Evolutionary conservation across 1,140 invertebrate genomes (phyloP).

Genomic region (Chrysomallon squamiferum): DNA sequence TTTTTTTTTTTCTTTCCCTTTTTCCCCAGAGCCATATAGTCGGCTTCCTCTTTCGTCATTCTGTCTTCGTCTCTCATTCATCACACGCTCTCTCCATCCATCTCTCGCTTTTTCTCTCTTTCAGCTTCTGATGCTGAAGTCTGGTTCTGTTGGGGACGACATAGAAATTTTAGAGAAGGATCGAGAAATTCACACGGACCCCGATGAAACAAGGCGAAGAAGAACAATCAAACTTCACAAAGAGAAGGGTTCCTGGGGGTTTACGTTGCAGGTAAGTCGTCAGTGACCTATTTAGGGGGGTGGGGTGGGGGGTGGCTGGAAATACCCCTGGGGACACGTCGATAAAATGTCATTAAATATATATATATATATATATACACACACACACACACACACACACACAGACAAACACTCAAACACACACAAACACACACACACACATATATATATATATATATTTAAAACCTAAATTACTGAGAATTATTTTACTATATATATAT

Average conservation of each 20-base stretch:
- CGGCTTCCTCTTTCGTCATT: too few relatives aligned
- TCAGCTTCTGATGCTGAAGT: slow-evolving; percentile 18
- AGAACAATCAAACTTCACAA: slow-evolving; percentile 82
- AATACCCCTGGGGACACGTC: not conserved
- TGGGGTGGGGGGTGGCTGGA: not conserved
- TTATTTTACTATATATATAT: too few relatives aligned
- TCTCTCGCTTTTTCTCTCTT: too few relatives aligned
- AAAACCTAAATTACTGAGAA: too few relatives aligned
- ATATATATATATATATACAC: not conserved
- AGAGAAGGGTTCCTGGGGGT: slow-evolving; percentile 91
- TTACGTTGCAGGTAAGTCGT: slow-evolving; percentile 79
- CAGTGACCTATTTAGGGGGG: not conserved
- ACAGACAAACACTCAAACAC: too few relatives aligned
- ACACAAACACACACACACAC: too few relatives aligned
- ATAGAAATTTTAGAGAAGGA: slow-evolving; percentile 84
- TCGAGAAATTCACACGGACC: slow-evolving; percentile 74
- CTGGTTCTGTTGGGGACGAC: slow-evolving; percentile 40
- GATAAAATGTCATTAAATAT: not conserved
- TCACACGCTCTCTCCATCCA: too few relatives aligned
- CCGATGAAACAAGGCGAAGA: slow-evolving; percentile 82
- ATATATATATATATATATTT: too few relatives aligned
- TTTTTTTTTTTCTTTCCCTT: too few relatives aligned
- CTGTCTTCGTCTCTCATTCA: too few relatives aligned
- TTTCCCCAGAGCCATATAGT: too few relatives aligned
- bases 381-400: not conserved